Evolutionary conservation across 2,888 invertebrate genomes (phyloP), one percentile per base, ranked within the genome.

Genomic region (Drosophila mayaguana): DNA sequence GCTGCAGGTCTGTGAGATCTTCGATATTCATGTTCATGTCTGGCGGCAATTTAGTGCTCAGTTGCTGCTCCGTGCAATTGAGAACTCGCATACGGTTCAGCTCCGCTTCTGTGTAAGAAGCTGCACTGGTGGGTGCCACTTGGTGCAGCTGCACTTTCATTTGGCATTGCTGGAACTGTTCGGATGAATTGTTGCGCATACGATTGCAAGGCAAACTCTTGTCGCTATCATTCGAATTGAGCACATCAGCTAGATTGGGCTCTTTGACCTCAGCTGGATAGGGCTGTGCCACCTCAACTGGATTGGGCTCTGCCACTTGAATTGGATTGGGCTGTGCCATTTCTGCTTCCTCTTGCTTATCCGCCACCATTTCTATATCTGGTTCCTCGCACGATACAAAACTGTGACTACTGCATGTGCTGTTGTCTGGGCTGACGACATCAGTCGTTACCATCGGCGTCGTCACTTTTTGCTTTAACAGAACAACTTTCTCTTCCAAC

Each of bases 31-130:
- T 84, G 68, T 92, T 92, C 2, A 72, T 16, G 43, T 83, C 88
- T 1, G 80, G 59, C 0, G 77, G 82, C 36, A 71, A 56, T 51
- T 61, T 61, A 16, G 70, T 94, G n/a, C 14, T 16, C 7, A 38
- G 7, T 9, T 14, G 18, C 20, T 64, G 18, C 2, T 62, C 68
- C 6, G 81, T 60, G 51, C 80, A 80, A 32, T 48, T 63, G 0
- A 81, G 51, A 2, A 80, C 73, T 18, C 67, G 71, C 94, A 94
- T 85, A 90, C 94, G 95, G 81, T 96, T 96, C 56, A 93, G 91
- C 72, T 95, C 92, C 0, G 95, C 95, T 63, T 95, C 94, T 14
- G 54, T 64, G 25, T 42, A 54, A 16, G 14, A 28, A 0, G 20
- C 12, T 4, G 32, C 6, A 2, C 20, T 60, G 20, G 46, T 25